A percentile compares a stretch with the other conserved stretches of the same genome.
Conservation (phyloP, 2,888 invertebrate genomes). For the Hybos culiciformis region DNA sequence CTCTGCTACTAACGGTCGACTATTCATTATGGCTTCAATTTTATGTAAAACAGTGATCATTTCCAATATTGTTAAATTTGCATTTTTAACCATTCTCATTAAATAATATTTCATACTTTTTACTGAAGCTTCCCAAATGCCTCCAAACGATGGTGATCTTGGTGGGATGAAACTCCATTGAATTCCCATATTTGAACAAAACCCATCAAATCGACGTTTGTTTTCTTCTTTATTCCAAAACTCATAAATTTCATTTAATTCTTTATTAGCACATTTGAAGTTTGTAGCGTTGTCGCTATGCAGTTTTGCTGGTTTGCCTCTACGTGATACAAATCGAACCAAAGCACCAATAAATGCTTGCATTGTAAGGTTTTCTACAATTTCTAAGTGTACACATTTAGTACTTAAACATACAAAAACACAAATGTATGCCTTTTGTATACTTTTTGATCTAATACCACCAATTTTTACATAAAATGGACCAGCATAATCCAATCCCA, state of each 20-base stretch:
- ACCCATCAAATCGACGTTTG: neutral
- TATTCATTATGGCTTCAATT: constrained; percentile 21
- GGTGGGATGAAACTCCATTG: constrained; percentile 6
- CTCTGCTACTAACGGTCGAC: constrained; percentile 19
- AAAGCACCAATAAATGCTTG: neutral
- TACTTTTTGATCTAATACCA: neutral
- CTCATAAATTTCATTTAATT: neutral
- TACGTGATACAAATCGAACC: neutral
- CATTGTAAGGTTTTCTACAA: neutral
- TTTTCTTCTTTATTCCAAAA: neutral
- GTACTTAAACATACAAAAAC: neutral
- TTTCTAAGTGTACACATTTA: neutral
- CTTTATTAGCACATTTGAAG: constrained; percentile 3
- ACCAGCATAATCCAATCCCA: constrained; percentile 6
- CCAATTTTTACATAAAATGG: constrained; percentile 11
- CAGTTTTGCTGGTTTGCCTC: neutral
- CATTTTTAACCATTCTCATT: constrained; percentile 14
- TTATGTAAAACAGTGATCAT: constrained; percentile 9
- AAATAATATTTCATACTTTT: constrained; percentile 15
- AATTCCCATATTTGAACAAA: neutral
- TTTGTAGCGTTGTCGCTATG: neutral
- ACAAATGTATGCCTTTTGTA: neutral
- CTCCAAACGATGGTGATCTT: constrained; percentile 13
- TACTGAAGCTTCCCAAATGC: constrained; percentile 13
- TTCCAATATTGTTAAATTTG: constrained; percentile 5